Evolutionary conservation across 2,888 invertebrate genomes (phyloP), one percentile per base, ranked within the genome.

Genomic region (Tolmerus cingulatus): DNA sequence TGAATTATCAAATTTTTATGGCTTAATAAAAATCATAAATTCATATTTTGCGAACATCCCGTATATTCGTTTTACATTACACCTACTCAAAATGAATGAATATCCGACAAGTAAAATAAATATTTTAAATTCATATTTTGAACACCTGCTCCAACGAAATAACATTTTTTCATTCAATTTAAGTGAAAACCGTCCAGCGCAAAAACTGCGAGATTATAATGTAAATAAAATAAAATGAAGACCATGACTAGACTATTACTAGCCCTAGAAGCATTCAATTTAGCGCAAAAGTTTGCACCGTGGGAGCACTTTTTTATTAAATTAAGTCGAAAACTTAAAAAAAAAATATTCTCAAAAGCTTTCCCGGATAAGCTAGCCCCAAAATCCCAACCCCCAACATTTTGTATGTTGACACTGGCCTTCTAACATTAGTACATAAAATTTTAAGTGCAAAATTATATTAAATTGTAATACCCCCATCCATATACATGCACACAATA

Each of bases 391-490:
- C 19, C 57, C 7, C 14, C 12, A 23, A 19, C 66, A 23, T 5
- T 66, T 12, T 12, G 23, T 57, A 3, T 57, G 57, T 66, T 66
- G 66, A 66, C 66, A 66, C 23, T 66, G 66, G 27, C 66, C 66
- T 66, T 66, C 66, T 66, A 66, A 23, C 66, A 66, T 23, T 51
- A 51, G 43, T 7, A 57, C n/a, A 57, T 43, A 12, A 66, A 57
- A 82, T 57, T 82, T 57, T 37, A 57, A 37, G 57, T 37, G 82
- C 57, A 34, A 82, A 57, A 57, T 82, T 66, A 66, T 82, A 57
- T 82, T 81, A 55, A 81, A 81, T 66, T 37, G 66, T 66, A 66
- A 66, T 66, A 23, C 8, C 9, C 19, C 51, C n/a, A n/a, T n/a
- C n/a, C n/a, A n/a, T 30, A 30, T n/a, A 12, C 1, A 12, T n/a